phyloP scores from a whole-genome alignment of 2,888 invertebrate species.

The Agapostemon virescens region DNA sequence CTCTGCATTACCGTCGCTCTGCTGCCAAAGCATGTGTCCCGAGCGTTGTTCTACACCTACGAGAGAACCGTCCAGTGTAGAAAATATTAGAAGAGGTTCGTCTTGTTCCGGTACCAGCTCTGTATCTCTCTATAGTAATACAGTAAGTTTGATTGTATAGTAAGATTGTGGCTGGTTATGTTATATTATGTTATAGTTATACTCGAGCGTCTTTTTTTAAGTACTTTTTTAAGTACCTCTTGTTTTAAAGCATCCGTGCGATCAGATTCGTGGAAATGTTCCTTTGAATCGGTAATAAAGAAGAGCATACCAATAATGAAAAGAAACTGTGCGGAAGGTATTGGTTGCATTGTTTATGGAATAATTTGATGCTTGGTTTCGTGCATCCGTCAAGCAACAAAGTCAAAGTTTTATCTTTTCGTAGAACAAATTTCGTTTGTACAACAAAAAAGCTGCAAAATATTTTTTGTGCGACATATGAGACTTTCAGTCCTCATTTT shows the following conservation, averaged over 20 bases:
- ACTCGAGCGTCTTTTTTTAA: too few relatives aligned
- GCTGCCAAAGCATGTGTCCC: constrained; percentile 93
- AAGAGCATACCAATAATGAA: constrained; percentile 7
- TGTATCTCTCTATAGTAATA: constrained; percentile 70
- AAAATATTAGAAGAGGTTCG: constrained; percentile 86
- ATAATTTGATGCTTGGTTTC: not conserved
- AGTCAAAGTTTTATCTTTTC: not conserved
- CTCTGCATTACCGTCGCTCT: constrained; percentile 91
- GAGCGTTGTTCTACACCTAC: constrained; percentile 93
- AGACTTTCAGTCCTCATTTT: constrained; percentile 20
- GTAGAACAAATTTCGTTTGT: not conserved
- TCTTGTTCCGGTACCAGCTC: constrained; percentile 76
- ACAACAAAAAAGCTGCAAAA: not conserved
- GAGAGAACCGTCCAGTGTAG: constrained; percentile 95
- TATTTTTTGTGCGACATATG: not conserved
- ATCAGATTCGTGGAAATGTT: not conserved
- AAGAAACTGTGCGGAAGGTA: not conserved
- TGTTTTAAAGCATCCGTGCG: not conserved
- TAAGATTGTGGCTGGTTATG: too few relatives aligned
- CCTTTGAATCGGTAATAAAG: not conserved
- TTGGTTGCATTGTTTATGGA: constrained; percentile 28
- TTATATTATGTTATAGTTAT: too few relatives aligned
- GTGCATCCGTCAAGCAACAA: not conserved
- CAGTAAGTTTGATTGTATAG: not conserved
- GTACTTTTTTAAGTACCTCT: too few relatives aligned